Conservation (phyloP, 2,888 invertebrate species). For the Lasioglossum oenotherae region DNA sequence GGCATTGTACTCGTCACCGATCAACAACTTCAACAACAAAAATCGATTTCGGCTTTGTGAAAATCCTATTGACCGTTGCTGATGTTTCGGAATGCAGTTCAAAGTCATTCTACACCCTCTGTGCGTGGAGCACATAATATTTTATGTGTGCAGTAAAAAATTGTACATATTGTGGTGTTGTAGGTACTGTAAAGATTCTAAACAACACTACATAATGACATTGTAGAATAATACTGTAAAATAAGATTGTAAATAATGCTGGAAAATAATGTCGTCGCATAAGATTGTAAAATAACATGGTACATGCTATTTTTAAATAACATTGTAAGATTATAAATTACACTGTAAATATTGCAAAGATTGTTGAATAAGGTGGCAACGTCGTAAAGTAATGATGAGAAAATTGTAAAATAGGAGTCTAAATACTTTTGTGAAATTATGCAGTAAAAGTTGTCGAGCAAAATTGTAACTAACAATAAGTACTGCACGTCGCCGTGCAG, state of each 20-base stretch:
- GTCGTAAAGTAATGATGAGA: background rate
- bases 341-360: background rate
- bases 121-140: background rate
- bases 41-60: background rate
- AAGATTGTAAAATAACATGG: too few relatives aligned
- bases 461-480: background rate
- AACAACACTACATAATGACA: background rate
- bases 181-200: background rate
- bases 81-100: background rate
- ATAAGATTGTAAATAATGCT: too few relatives aligned
- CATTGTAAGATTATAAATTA: too few relatives aligned
- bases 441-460: background rate
- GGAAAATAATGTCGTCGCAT: background rate
- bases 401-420: background rate
- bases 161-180: background rate
- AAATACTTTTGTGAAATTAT: background rate
- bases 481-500: background rate
- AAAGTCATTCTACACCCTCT: background rate
- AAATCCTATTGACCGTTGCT: background rate
- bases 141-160: background rate
- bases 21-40: conserved; percentile 72
- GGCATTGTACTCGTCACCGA: conserved; percentile 76
- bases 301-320: too few relatives aligned
- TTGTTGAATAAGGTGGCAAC: background rate
- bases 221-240: background rate